Evolutionary conservation across 2,797 vertebrate genomes (phyloP).

Genomic region (Lepilemur ruficaudatus): DNA sequence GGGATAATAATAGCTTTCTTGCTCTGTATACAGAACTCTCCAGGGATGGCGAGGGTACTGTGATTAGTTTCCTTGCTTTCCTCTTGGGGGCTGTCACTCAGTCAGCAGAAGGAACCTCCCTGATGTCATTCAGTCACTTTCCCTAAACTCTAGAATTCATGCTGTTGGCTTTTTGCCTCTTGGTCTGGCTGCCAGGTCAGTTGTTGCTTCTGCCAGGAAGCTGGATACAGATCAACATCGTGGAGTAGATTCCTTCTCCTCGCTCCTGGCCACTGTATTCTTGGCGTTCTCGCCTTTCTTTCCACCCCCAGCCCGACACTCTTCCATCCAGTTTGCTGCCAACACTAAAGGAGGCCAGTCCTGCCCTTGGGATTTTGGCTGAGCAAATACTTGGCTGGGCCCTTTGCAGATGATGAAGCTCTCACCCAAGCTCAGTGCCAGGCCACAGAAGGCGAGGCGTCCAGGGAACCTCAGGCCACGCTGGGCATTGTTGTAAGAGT

Average conservation of each 20-base stretch:
- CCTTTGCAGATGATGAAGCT: not conserved
- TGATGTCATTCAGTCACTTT: not conserved
- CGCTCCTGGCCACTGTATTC: too few species aligned
- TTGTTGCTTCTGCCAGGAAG: not conserved
- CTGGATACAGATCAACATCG: not conserved
- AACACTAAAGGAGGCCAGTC: not conserved
- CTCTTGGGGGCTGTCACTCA: accelerated
- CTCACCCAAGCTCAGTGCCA: not conserved
- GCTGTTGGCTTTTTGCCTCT: not conserved
- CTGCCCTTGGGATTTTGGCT: not conserved
- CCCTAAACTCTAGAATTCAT: not conserved
- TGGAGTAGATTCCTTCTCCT: not conserved
- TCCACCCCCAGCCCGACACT: not conserved
- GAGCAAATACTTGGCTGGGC: not conserved
- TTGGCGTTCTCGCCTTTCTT: not conserved
- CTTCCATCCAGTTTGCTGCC: accelerated
- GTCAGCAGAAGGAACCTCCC: not conserved
- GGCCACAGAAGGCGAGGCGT: not conserved
- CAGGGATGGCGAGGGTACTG: accelerated
- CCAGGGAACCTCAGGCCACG: not conserved
- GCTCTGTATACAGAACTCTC: not conserved
- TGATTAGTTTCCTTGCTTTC: not conserved
- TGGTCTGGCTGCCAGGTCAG: not conserved
- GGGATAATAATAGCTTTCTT: not conserved
- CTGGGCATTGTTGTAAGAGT: accelerated